Base-by-base conservation (phyloP, 1,140 invertebrate species). In the Chelonus insularis region DNA sequence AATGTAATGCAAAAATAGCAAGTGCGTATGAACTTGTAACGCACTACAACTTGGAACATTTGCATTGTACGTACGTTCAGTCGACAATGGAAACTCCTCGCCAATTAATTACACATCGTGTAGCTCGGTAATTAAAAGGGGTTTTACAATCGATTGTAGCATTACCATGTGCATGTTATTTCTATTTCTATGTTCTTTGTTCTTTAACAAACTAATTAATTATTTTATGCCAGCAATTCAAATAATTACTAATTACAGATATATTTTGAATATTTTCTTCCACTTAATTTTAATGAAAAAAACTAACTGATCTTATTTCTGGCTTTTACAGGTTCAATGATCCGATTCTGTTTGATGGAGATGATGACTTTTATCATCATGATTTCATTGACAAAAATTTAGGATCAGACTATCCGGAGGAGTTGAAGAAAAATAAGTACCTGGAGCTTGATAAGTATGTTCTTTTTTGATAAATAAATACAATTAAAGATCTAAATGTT, bases 101-200 rank as follows among this genome's bases (percentile, higher is more conserved):
- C 20, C 25, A 47, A 58, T 58, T 58, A 58, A 58, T 58, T 58
- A 48, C 41, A 48, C 25, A 58, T 18, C n/a, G 23, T 51, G 25
- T 51, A 51, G 48, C 12, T 51, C 16, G 29, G 23, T 51, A 51
- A 51, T 51, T 51, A 51, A 51, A 51, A 51, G 48, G 25, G 29
- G 48, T 51, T 51, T 51, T 51, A 34, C 48, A 51, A 51, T 51
- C 48, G 48, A 51, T 51, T 51, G 25, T 32, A 29, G 5, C 29
- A 11, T 23, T 23, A 23, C 45, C 25, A 48, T 23, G 45, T 23
- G 21, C 21, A 48, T 23, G 45, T 18, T 25, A n/a, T 14, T 48
- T n/a, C 45, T 45, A 45, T n/a, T 25, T 48, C 45, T 21, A 37
- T 12, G 5, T 18, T 21, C 14, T 16, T 43, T 16, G 11, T 21